Percentiles rank a stretch among this genome's conserved stretches.
Conservation (phyloP, 2,113 vertebrate species). For the Nesogale talazaci region DNA sequence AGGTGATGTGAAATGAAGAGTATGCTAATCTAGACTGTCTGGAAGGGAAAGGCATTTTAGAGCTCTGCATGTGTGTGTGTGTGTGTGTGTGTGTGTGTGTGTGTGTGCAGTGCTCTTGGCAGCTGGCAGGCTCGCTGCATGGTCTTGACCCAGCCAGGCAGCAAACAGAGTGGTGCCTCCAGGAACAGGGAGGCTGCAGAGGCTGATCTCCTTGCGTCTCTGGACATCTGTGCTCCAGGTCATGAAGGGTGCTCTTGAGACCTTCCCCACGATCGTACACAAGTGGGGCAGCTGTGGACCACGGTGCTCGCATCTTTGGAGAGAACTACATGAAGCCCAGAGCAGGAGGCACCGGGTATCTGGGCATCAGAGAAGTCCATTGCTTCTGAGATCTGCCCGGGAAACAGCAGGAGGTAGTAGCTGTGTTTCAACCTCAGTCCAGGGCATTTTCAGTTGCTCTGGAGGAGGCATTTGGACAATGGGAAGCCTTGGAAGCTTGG, state of each 20-base stretch:
- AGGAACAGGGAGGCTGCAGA: neutral
- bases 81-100: too few relatives aligned
- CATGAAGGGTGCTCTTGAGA: neutral
- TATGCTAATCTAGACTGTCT: neutral
- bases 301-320: neutral
- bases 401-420: neutral
- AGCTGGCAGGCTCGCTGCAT: neutral
- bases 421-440: neutral
- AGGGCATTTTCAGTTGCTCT: neutral
- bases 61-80: neutral
- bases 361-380: neutral
- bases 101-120: neutral
- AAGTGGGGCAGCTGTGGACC: neutral
- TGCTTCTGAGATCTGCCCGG: neutral
- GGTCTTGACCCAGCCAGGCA: neutral
- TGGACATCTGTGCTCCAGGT: neutral
- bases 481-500: neutral
- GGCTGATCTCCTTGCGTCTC: neutral
- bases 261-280: neutral
- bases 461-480: neutral
- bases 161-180: neutral
- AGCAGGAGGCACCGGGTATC: neutral
- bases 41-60: neutral
- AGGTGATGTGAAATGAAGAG: neutral
- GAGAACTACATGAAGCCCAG: neutral